These are phyloP conservation scores for Botia almorhae DNA, from an alignment of 2,797 vertebrate species.

Conservation along the genomic window DNA sequence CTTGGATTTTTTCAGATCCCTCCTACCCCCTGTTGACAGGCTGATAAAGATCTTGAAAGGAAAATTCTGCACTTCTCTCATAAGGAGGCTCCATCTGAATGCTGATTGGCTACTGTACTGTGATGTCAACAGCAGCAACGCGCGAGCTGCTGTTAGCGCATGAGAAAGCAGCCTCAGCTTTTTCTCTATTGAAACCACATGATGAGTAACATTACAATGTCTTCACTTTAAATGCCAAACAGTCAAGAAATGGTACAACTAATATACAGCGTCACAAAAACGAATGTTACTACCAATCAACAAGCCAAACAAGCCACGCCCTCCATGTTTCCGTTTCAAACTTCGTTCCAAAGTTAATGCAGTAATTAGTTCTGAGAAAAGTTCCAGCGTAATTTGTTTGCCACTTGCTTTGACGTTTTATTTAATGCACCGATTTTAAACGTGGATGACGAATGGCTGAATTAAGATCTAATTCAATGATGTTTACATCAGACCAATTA, in stretches of 20 bases:
- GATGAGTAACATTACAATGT: slow-evolving; percentile 4
- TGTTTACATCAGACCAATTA: neutral
- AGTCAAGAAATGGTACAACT: neutral
- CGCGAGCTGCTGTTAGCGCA: slow-evolving; percentile 74
- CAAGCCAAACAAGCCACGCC: too few species aligned
- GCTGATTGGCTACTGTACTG: slow-evolving; percentile 71
- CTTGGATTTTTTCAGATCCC: slow-evolving; percentile 64
- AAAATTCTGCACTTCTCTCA: slow-evolving; percentile 28
- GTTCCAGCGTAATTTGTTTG: too few species aligned
- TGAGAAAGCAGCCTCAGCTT: slow-evolving; percentile 33
- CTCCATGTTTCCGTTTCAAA: too few species aligned
- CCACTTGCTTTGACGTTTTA: too few species aligned
- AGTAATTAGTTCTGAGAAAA: too few species aligned
- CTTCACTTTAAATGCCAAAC: slow-evolving; percentile 14
- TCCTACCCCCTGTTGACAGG: slow-evolving; percentile 65
- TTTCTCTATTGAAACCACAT: slow-evolving; percentile 27
- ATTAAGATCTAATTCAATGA: too few species aligned
- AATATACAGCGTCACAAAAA: too few species aligned
- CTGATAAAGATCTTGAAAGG: slow-evolving; percentile 67
- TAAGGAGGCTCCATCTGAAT: slow-evolving; percentile 63
- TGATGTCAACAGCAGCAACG: slow-evolving; percentile 66
- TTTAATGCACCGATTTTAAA: too few species aligned
- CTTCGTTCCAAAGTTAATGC: too few species aligned
- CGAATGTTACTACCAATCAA: too few species aligned
- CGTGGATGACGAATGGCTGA: too few species aligned